phyloP scores from a whole-genome alignment of 92 coral and sea anemone species.

The Parazoanthus swiftii region DNA sequence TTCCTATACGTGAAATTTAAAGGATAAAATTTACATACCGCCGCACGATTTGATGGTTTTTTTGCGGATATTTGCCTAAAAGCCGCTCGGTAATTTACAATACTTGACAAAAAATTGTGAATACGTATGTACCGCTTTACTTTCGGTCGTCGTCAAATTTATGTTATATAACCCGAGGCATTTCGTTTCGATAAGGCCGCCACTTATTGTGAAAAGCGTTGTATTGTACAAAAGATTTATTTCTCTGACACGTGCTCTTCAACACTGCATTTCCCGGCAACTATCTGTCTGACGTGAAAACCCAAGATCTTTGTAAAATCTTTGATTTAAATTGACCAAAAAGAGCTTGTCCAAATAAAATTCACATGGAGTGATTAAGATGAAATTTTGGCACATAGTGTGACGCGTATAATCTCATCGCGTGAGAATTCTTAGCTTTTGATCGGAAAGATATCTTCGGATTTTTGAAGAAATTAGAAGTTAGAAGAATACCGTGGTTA shows the following conservation, averaged over 20 bases:
- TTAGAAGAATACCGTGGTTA: conserved; percentile 43
- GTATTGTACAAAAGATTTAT: conserved; percentile 65
- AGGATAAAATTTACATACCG: conserved; percentile 71
- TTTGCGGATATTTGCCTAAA: conserved; percentile 26
- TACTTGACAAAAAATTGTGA: conserved; percentile 30
- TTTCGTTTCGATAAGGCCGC: conserved; percentile 51
- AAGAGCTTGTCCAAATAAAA: conserved; percentile 40
- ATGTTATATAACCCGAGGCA: conserved; percentile 90
- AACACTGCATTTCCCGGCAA: conserved; percentile 63
- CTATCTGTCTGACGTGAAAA: conserved; percentile 48
- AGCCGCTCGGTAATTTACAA: conserved; percentile 21
- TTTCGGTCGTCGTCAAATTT: conserved; percentile 61
- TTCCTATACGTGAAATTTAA: conserved; percentile 32
- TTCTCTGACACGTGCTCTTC: conserved; percentile 61
- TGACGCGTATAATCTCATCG: conserved; percentile 37
- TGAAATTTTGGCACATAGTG: conserved; percentile 41
- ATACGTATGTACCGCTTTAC: conserved; percentile 1
- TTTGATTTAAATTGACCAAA: conserved; percentile 46
- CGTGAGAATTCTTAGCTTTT: conserved; percentile 42
- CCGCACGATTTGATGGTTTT: conserved; percentile 46
- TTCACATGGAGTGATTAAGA: conserved; percentile 39
- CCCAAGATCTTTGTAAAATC: conserved; percentile 39
- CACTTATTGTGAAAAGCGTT: conserved; percentile 67
- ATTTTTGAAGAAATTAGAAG: conserved; percentile 44
- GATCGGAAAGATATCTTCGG: conserved; percentile 43